These are phyloP conservation scores for Eupithecia insigniata DNA, from an alignment of 2,888 invertebrate genomes.

Conservation along the genomic window DNA sequence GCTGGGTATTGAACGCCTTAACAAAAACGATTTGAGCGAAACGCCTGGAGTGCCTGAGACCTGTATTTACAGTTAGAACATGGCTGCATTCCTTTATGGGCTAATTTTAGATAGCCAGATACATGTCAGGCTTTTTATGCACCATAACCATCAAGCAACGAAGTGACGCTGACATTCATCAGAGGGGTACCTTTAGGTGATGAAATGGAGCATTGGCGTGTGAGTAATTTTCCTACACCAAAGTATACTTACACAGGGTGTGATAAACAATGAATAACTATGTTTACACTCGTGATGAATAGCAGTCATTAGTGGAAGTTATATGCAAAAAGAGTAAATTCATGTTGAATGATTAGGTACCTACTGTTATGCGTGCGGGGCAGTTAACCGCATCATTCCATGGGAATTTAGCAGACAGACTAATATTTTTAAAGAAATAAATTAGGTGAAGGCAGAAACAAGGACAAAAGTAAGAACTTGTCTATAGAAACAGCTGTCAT, in stretches of 20 bases:
- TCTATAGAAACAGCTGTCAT: neutral
- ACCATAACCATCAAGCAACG: neutral
- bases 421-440: neutral
- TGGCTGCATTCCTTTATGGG: neutral
- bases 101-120: neutral
- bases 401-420: neutral
- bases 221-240: conserved; percentile 47
- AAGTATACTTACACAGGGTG: conserved; percentile 46
- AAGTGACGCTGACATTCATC: neutral
- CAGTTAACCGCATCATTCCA: neutral
- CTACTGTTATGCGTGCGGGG: neutral
- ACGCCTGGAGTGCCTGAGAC: neutral
- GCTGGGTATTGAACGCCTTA: neutral
- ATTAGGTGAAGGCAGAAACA: neutral
- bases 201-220: conserved; percentile 2
- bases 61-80: neutral
- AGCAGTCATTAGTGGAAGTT: conserved; percentile 48
- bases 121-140: neutral
- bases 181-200: neutral
- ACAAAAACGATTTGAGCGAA: conserved; percentile 1
- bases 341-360: conserved; percentile 29
- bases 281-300: conserved; percentile 62
- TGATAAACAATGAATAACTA: conserved; percentile 55
- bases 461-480: neutral
- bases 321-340: conserved; percentile 44